A percentile compares a stretch with the other conserved stretches of the same genome.
These are phyloP conservation scores for Muraenolepis orangiensis DNA, from an alignment of 2,797 vertebrate species.

Conservation along the genomic window DNA sequence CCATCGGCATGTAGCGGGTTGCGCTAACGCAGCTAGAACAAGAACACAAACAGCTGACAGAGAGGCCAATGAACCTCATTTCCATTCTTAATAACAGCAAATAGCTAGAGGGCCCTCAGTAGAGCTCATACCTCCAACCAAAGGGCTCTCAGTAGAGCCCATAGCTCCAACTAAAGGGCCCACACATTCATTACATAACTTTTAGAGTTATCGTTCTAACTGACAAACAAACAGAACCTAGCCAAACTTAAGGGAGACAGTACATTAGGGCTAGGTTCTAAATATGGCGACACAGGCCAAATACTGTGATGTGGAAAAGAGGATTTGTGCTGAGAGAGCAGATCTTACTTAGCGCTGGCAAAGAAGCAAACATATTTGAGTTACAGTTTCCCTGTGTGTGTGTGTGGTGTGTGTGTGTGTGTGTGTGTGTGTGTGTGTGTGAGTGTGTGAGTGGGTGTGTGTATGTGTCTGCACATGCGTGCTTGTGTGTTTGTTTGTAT, in stretches of 20 bases:
- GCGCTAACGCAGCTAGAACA: neutral
- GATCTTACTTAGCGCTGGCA: neutral
- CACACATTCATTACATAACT: no score
- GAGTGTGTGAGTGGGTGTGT: neutral
- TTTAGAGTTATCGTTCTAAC: no score
- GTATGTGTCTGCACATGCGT: slow-evolving; percentile 14
- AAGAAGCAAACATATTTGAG: neutral
- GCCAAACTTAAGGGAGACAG: slow-evolving; percentile 22
- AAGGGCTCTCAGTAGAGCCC: no score
- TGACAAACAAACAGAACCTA: no score
- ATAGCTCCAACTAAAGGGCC: no score
- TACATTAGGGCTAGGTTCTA: slow-evolving; percentile 29
- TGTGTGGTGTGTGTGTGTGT: neutral
- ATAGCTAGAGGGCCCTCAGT: no score
- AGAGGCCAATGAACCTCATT: slow-evolving; percentile 1
- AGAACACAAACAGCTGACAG: slow-evolving; percentile 25
- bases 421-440: neutral
- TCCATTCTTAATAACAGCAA: slow-evolving; percentile 12
- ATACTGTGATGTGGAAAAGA: slow-evolving; percentile 12
- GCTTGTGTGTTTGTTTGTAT: neutral
- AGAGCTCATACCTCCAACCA: no score
- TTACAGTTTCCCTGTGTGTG: neutral
- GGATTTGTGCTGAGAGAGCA: slow-evolving; percentile 11
- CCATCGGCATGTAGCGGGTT: slow-evolving; percentile 1
- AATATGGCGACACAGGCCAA: slow-evolving; percentile 16